A percentile compares a stretch with the other conserved stretches of the same genome.
Evolutionary conservation across 2,113 vertebrate genomes (phyloP).

Genomic region (Typhlomys cinereus): DNA sequence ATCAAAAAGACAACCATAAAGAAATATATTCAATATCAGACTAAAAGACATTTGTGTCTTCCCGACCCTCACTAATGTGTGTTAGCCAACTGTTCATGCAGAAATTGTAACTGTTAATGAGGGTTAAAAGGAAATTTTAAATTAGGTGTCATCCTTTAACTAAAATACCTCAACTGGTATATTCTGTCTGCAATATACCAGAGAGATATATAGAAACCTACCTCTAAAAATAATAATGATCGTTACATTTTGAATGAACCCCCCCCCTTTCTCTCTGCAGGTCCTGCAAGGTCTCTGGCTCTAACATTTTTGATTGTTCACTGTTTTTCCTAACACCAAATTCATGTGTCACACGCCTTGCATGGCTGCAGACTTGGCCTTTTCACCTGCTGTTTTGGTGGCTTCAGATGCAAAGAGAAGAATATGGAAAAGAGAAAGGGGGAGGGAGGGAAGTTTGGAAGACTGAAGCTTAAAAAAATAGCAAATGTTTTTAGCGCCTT

Average conservation of each 20-base stretch:
- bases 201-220: too few species aligned
- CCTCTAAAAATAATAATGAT: conserved; percentile 45
- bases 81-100: conserved; percentile 85
- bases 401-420: conserved; percentile 86
- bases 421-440: conserved; percentile 83
- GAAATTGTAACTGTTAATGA: conserved; percentile 87
- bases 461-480: conserved; percentile 84
- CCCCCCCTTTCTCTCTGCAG: background rate
- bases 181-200: conserved; percentile 74
- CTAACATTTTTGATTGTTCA: conserved; percentile 81
- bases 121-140: conserved; percentile 85
- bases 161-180: conserved; percentile 75
- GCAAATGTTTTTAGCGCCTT: conserved; percentile 91
- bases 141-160: conserved; percentile 83
- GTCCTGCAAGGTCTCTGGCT: conserved; percentile 47
- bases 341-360: conserved; percentile 84
- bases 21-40: conserved; percentile 70
- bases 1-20: conserved; percentile 67
- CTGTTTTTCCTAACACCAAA: conserved; percentile 86
- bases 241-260: conserved; percentile 38
- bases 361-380: conserved; percentile 86
- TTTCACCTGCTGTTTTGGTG: conserved; percentile 88
- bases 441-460: conserved; percentile 87
- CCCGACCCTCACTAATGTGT: conserved; percentile 75
- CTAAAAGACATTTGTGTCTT: conserved; percentile 76